Evolutionary conservation across 1,140 invertebrate genomes (phyloP), one percentile per base, ranked within the genome.

Genomic region (Aphelinus atriplicis): DNA sequence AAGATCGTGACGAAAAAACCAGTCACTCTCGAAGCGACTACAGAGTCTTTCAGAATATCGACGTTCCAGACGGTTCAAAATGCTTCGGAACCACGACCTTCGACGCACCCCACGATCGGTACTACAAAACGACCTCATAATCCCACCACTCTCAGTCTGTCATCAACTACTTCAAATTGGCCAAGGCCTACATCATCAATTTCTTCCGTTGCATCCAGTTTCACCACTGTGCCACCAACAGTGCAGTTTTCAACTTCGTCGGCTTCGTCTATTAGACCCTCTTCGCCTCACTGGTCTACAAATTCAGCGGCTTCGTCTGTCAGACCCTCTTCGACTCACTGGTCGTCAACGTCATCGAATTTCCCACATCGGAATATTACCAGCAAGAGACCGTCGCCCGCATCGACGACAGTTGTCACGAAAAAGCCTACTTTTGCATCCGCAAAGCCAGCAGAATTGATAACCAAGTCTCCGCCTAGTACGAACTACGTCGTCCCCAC

Each of bases 11-110:
- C 81, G 2, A 85, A 80, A 42, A 84, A 78, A 26, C 81, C 81
- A 6, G 77, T 76, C 55, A n/a, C 66, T 67, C 7, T 70, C 81
- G 45, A 83, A 46, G 80, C 78, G 10, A 84, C 83, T 4, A 85
- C 83, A 9, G 80, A 86, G 62, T 78, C 84, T 5, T 81, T 80
- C 9, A 81, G 81, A 47, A 66, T 87, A 0, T 85, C 84, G 10
- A 87, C 87, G 7, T 87, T 86, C 63, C 87, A 88, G 77, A 85
- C 81, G 1, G 80, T 86, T 46, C 81, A 85, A 66, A 82, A 84
- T 47, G 73, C 77, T 7, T 79, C 79, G 1, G 73, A 78, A 69
- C 66, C 76, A 61, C 72, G 66, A 0, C 70, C 77, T 5, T 71
- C 73, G 2, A 68, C 50, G 2, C 1, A 4, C 9, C 71, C 73